These are phyloP conservation scores for Grapholita molesta DNA, from an alignment of 1,140 invertebrate genomes.

Conservation along the genomic window DNA sequence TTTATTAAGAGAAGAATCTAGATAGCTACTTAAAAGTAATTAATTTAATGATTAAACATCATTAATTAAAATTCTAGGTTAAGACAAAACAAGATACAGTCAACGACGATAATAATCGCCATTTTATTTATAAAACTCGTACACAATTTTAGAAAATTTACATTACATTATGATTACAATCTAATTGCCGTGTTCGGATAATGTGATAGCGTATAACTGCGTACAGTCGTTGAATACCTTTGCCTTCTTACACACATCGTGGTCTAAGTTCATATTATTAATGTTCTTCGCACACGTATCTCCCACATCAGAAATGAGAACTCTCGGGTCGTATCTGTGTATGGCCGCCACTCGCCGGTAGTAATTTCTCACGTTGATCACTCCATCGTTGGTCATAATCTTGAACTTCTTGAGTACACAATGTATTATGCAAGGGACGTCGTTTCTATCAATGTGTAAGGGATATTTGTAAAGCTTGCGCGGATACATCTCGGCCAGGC, in stretches of 20 bases:
- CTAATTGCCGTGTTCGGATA: conserved; percentile 31
- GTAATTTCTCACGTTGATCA: conserved; percentile 64
- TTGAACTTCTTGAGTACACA: conserved; percentile 68
- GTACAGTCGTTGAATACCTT: conserved; percentile 72
- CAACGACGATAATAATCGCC: too few relatives aligned
- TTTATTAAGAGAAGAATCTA: too few relatives aligned
- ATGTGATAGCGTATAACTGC: conserved; percentile 65
- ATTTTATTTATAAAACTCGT: background rate
- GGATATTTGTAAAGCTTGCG: conserved; percentile 63
- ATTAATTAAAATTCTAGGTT: too few relatives aligned
- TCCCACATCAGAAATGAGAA: conserved; percentile 66
- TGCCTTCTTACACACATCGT: conserved; percentile 68
- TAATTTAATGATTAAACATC: too few relatives aligned
- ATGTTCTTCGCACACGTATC: conserved; percentile 68
- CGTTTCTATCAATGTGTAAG: conserved; percentile 57
- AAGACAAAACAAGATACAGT: too few relatives aligned
- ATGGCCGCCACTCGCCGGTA: conserved; percentile 61
- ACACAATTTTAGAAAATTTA: background rate
- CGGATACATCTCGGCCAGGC: conserved; percentile 67
- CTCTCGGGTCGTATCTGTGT: conserved; percentile 65
- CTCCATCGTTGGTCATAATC: conserved; percentile 66
- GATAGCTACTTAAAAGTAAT: too few relatives aligned
- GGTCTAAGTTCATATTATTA: conserved; percentile 64
- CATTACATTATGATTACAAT: background rate
- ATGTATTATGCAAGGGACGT: conserved; percentile 67